Evolutionary conservation across 2,113 vertebrate genomes (phyloP), one percentile per base, ranked within the genome.

Genomic region (Oncorhynchus mykiss): DNA sequence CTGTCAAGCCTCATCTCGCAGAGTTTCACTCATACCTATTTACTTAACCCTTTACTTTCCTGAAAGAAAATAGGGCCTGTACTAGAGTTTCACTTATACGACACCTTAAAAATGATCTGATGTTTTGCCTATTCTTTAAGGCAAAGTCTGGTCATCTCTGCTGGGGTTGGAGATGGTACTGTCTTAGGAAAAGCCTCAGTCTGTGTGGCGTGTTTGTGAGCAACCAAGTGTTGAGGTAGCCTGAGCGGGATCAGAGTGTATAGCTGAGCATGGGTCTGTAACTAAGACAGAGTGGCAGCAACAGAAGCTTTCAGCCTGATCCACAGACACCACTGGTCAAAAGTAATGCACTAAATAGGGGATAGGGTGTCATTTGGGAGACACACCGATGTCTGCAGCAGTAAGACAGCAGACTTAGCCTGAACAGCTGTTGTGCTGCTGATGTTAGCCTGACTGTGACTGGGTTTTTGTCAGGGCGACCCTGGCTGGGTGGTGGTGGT

Each of bases 381-480:
- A 13, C 2, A 6, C 71, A 0, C 71, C n/a, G 54, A 34, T 27
- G 27, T 16, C 54, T 72, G 66, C 64, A 70, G 69, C 34, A 8
- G 72, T 48, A 6, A 27, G 1, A 22, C 71, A 64, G 31, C 68
- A 67, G 31, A 22, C 39, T 31, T 74, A 74, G 81, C 67, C 45
- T 48, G 70, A 71, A 78, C 86, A 86, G 84, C 81, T 83, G 84
- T 70, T 74, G 54, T 74, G 60, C 14, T 67, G 67, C 74, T 69
- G 27, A 72, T 72, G 70, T 83, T 72, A 81, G 71, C 72, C 78
- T 31, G 34, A 73, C 66, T 22, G 67, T 72, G 79, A 76, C 72
- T 80, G 49, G 14, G 71, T 25, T 3, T 67, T 69, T 31, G 24
- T 27, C 27, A 45, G 27, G 27, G 29, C 16, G 31, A 25, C 16